Conservation (phyloP, 2,113 vertebrate genomes). For the Struthio camelus region DNA sequence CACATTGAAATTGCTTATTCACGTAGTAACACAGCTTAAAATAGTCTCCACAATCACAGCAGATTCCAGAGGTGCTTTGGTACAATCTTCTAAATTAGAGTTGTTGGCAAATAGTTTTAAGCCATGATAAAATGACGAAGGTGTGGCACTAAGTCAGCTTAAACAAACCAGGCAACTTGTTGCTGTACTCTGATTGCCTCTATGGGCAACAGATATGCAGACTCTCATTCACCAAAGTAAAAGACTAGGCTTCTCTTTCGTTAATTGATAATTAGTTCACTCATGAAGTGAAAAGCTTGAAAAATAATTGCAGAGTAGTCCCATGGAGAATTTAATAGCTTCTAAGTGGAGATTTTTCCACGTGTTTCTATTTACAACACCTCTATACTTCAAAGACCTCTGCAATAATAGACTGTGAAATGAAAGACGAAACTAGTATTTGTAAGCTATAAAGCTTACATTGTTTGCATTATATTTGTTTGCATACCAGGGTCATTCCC, state of each 20-base stretch:
- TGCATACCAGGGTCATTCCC: too few relatives aligned
- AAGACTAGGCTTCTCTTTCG: not conserved
- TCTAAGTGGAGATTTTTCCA: not conserved
- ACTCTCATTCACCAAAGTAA: not conserved
- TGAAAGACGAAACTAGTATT: not conserved
- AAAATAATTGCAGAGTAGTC: not conserved
- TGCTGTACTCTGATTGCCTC: not conserved
- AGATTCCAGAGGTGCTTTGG: not conserved
- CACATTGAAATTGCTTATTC: not conserved
- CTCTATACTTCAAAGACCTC: not conserved
- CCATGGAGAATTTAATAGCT: not conserved
- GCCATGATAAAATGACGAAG: not conserved
- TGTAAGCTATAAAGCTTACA: not conserved
- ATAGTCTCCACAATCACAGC: not conserved
- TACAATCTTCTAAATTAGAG: not conserved
- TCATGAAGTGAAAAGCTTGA: not conserved
- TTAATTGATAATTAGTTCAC: not conserved
- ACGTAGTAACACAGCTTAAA: not conserved
- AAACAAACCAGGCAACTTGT: not conserved
- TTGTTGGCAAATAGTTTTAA: not conserved
- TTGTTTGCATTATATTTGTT: not conserved
- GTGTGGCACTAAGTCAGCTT: not conserved
- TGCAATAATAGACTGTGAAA: not conserved
- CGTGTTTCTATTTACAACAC: not conserved
- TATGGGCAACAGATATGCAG: not conserved